Evolutionary conservation across 1,140 invertebrate genomes (phyloP), one percentile per base, ranked within the genome.

Genomic region (Aphelinus certus): DNA sequence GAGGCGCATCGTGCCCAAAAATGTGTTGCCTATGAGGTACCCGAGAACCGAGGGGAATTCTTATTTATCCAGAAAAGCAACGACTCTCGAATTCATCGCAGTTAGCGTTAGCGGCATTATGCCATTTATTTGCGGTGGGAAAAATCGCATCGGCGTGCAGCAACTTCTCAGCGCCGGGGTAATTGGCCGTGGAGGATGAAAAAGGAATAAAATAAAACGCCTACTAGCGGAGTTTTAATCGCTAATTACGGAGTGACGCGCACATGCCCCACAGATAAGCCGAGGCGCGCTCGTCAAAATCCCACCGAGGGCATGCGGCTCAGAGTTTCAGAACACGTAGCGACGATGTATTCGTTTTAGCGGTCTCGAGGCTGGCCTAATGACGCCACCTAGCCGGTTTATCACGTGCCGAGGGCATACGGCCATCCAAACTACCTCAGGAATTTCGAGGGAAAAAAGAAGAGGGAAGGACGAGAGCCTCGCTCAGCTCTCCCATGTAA

Each of bases 171-270:
- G 26, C 26, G 26, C 26, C 26, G 7, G 73, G 69, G 76, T 72
- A 79, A 81, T 77, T 69, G 71, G 77, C 75, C 78, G 79, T 76
- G 42, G 7, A 55, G 55, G 77, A 78, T 65, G 73, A 79, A 81
- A 81, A 76, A 69, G 66, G 26, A 26, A 26, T 26, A 26, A 26
- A 26, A 26, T 26, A 26, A 26, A 26, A 26, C 26, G 26, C 26
- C 26, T 0, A 26, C 26, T 26, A 26, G 73, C 45, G 80, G 81
- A 83, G 77, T 81, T 83, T 81, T 77, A 80, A 81, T 82, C 80
- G 81, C 75, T 81, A 80, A 82, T 83, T 79, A 82, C 76, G 77
- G 9, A 70, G 26, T 7, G 58, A 49, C 7, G 48, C 63, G 4
- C 47, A 26, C 26, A 51, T 26, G 26, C 26, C 26, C 26, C 26